Conservation (phyloP, 2,797 vertebrate genomes). For the Dendrocincla fuliginosa region DNA sequence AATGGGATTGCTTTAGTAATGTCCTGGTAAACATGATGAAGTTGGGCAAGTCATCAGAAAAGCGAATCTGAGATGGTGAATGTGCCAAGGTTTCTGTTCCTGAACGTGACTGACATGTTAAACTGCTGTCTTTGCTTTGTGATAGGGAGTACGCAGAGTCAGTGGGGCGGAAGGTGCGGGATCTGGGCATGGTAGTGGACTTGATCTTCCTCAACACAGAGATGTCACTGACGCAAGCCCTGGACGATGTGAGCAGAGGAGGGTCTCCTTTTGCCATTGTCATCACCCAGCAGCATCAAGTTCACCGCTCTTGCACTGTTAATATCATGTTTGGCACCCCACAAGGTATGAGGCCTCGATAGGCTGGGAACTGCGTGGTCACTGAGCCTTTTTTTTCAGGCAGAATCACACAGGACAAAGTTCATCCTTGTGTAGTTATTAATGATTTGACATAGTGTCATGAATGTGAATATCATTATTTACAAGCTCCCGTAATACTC, state of each 20-base stretch:
- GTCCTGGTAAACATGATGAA: neutral
- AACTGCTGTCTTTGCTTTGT: conserved; percentile 49
- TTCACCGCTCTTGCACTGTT: conserved; percentile 97
- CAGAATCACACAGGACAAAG: neutral
- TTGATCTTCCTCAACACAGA: conserved; percentile 99
- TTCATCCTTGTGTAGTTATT: neutral
- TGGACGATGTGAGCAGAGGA: conserved; percentile 94
- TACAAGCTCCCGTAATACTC: neutral
- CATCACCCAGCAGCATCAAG: conserved; percentile 97
- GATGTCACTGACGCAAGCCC: conserved; percentile 93
- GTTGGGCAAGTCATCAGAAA: neutral
- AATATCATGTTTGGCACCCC: conserved; percentile 98
- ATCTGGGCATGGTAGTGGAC: conserved; percentile 97
- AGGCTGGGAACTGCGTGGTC: neutral
- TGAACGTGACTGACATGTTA: neutral
- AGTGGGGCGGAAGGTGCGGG: conserved; percentile 93
- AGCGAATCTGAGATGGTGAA: neutral
- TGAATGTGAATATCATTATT: neutral
- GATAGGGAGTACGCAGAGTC: conserved; percentile 95
- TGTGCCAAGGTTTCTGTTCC: neutral
- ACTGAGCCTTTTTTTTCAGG: neutral
- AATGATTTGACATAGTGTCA: neutral
- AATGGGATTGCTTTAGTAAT: neutral
- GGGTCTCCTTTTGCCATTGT: conserved; percentile 98
- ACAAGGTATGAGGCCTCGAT: conserved; percentile 83